Percentiles rank a stretch among this genome's conserved stretches.
phyloP scores from a whole-genome alignment of 2,797 vertebrate genomes.

The Sphenopsis melanotis region DNA sequence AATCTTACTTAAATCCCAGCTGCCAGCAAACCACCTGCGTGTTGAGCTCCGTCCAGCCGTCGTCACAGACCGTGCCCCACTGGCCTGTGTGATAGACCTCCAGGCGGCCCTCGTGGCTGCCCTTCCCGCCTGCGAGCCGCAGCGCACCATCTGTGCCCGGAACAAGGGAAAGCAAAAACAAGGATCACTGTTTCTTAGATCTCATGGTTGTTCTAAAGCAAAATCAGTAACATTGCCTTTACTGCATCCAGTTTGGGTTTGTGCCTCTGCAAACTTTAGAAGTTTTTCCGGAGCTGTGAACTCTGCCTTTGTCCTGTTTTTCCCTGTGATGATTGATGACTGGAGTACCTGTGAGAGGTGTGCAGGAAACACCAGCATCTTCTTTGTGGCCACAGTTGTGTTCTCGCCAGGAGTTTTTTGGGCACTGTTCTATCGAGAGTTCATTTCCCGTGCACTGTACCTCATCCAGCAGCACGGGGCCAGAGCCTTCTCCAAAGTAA shows the following conservation, averaged over 20 bases:
- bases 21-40: slow-evolving; percentile 88
- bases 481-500: slow-evolving; percentile 88
- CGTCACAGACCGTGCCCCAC: slow-evolving; percentile 93
- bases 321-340: neutral
- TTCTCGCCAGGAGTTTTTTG: slow-evolving; percentile 87
- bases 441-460: slow-evolving; percentile 94
- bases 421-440: slow-evolving; percentile 91
- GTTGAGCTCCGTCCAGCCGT: slow-evolving; percentile 90
- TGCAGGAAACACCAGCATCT: slow-evolving; percentile 94
- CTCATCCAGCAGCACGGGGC: slow-evolving; percentile 87
- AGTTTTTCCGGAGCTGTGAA: neutral
- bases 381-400: slow-evolving; percentile 94
- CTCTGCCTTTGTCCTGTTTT: neutral
- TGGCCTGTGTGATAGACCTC: slow-evolving; percentile 86
- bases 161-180: neutral
- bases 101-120: slow-evolving; percentile 84
- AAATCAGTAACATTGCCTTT: neutral
- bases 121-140: slow-evolving; percentile 81
- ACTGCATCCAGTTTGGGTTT: neutral
- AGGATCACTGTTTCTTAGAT: neutral
- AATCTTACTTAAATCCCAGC: slow-evolving; percentile 91
- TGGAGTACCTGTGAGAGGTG: slow-evolving; percentile 82
- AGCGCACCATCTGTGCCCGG: slow-evolving; percentile 82
- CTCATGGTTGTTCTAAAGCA: neutral
- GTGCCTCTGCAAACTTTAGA: neutral